These are phyloP conservation scores for Agrotis exclamationis DNA, from an alignment of 2,888 invertebrate species.

Conservation along the genomic window DNA sequence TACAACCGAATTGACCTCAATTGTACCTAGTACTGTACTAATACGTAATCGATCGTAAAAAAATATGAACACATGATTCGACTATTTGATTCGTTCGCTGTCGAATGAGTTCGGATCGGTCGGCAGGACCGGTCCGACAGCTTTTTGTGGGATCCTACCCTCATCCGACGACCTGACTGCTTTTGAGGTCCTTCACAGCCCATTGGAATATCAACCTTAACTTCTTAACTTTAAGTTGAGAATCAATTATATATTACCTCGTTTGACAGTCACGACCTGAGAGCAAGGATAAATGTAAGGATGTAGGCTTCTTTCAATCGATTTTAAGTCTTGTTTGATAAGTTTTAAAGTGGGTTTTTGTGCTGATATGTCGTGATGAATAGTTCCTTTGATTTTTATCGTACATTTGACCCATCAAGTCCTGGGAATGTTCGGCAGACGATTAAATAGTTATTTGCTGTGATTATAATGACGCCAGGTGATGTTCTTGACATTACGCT, in stretches of 20 bases:
- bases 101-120: conserved; percentile 78
- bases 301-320: conserved; percentile 63
- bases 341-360: conserved; percentile 65
- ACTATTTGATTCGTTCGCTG: conserved; percentile 78
- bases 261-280: conserved; percentile 87
- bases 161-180: conserved; percentile 79
- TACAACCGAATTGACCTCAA: neutral
- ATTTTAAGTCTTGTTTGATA: conserved; percentile 67
- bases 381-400: conserved; percentile 87
- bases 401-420: conserved; percentile 87
- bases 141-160: conserved; percentile 89
- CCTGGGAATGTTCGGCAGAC: conserved; percentile 86
- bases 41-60: conserved; percentile 76
- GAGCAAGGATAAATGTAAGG: conserved; percentile 85
- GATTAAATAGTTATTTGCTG: conserved; percentile 80
- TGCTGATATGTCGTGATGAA: conserved; percentile 70
- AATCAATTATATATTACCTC: conserved; percentile 43
- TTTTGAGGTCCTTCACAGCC: conserved; percentile 60
- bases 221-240: conserved; percentile 49
- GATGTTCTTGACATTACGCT: conserved; percentile 40
- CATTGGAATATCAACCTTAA: conserved; percentile 59
- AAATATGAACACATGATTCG: conserved; percentile 80
- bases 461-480: conserved; percentile 68
- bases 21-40: conserved; percentile 53
- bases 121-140: conserved; percentile 82